Base-by-base conservation (phyloP, 2,797 vertebrate genomes). In the Scolopax bukidnonensis region DNA sequence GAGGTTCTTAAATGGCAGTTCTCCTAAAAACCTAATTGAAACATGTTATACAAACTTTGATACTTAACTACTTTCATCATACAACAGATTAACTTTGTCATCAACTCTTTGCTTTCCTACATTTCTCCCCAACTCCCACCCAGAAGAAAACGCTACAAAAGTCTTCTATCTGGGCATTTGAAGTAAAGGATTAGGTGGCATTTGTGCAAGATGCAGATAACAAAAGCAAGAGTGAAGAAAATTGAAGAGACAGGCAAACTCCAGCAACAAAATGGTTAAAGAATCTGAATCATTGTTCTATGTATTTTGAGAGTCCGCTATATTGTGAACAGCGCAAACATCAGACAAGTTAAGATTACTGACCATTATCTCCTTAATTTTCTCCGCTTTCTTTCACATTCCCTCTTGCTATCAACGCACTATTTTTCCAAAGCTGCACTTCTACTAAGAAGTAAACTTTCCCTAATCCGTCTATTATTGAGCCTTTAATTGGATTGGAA, bases 381-480 rank as follows among this genome's bases (percentile, higher is more conserved):
- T 99, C 98, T 98, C 98, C 98, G 98, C 98, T 99, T 98, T 98
- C 98, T 98, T 98, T 98, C 98, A 98, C 98, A 98, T 98, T 98
- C 98, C 98, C 98, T 97, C 98, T 98, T 98, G 98, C 98, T 98
- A 98, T 98, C 98, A 98, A 98, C 98, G 96, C 97, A 98, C 97
- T 97, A 98, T 98, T 98, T 98, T 96, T 97, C 98, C 98, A 98
- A 98, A 98, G 98, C 98, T 98, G 98, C 97, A 97, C 98, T 98
- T 98, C 98, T 98, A 97, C 97, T 97, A 98, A 98, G 98, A 98
- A 99, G 99, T 99, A 99, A 99, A 99, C 99, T 99, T 99, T 98
- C 98, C 98, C 98, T 99, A 99, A 99, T 99, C 99, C 99, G 90
- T 96, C 99, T 98, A 99, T 99, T 99, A 99, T 99, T 98, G 98